Conservation (phyloP, 2,888 invertebrate species). For the Heteromyza rotundicornis region DNA sequence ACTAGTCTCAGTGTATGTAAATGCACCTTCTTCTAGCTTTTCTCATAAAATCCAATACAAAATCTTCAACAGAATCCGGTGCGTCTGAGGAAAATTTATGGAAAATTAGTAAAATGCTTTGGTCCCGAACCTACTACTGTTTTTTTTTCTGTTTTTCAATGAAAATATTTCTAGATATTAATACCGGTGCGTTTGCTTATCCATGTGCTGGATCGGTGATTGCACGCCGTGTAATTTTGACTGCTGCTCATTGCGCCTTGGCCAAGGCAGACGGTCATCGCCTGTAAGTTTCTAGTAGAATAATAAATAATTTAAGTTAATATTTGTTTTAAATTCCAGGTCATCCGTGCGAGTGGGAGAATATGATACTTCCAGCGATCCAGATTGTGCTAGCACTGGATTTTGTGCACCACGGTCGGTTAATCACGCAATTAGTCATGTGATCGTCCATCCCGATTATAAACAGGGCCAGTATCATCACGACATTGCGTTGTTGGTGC, state of each 20-base stretch:
- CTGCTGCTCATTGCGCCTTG: constrained; percentile 80
- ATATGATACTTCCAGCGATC: constrained; percentile 74
- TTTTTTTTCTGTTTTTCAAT: not conserved
- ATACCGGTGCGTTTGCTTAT: constrained; percentile 73
- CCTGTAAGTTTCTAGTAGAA: constrained; percentile 67
- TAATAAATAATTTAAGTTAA: not conserved
- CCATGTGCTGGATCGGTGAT: constrained; percentile 81
- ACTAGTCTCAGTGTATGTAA: too few species aligned
- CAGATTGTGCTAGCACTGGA: constrained; percentile 74
- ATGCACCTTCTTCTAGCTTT: too few species aligned
- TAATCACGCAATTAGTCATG: constrained; percentile 75
- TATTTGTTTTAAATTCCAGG: constrained; percentile 58
- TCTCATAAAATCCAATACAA: too few species aligned
- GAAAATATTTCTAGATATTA: constrained; percentile 65
- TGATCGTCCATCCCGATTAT: constrained; percentile 79
- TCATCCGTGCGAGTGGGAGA: constrained; percentile 77
- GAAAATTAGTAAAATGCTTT: too few species aligned
- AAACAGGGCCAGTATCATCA: constrained; percentile 71
- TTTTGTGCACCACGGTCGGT: constrained; percentile 77
- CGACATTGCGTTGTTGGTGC: constrained; percentile 76
- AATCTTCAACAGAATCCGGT: too few species aligned
- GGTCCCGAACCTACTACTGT: too few species aligned
- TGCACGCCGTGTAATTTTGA: constrained; percentile 68
- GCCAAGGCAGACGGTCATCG: constrained; percentile 79
- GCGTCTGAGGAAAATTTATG: too few species aligned